These are phyloP conservation scores for Pachymerium ferrugineum DNA, from an alignment of 2,888 invertebrate genomes.

Conservation along the genomic window DNA sequence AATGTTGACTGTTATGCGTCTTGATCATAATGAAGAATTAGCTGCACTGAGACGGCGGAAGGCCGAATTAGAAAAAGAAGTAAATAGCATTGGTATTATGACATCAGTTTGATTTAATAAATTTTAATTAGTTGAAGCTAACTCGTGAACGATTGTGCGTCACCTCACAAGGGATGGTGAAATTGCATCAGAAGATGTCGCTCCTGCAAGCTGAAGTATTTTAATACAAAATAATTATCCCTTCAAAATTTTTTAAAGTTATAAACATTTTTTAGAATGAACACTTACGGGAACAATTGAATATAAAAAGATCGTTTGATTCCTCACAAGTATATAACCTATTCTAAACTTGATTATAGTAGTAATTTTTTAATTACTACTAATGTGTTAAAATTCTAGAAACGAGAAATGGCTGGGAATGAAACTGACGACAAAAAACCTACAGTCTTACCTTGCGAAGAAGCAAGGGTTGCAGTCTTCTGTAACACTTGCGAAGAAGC, in stretches of 20 bases:
- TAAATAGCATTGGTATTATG: not conserved
- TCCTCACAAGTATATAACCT: not conserved
- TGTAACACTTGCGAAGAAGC: too few species aligned
- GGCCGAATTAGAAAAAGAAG: conserved; percentile 1
- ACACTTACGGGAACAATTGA: not conserved
- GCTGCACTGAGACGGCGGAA: not conserved
- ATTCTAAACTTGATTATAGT: not conserved
- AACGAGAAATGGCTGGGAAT: not conserved
- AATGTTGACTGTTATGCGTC: not conserved
- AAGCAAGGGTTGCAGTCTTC: too few species aligned
- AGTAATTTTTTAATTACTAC: not conserved
- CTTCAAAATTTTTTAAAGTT: not conserved
- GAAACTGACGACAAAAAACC: too few species aligned
- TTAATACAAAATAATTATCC: not conserved
- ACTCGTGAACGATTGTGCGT: not conserved
- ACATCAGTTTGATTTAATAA: too few species aligned
- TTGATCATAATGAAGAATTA: not conserved
- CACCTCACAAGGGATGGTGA: not conserved
- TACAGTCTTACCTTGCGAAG: too few species aligned
- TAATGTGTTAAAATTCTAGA: not conserved
- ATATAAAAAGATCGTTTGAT: not conserved
- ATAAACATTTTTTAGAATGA: not conserved
- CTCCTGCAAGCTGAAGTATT: not conserved
- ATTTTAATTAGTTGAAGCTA: not conserved
- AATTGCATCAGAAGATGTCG: not conserved